Evolutionary conservation across 2,888 invertebrate species (phyloP).

Genomic region (Oscheius onirici): DNA sequence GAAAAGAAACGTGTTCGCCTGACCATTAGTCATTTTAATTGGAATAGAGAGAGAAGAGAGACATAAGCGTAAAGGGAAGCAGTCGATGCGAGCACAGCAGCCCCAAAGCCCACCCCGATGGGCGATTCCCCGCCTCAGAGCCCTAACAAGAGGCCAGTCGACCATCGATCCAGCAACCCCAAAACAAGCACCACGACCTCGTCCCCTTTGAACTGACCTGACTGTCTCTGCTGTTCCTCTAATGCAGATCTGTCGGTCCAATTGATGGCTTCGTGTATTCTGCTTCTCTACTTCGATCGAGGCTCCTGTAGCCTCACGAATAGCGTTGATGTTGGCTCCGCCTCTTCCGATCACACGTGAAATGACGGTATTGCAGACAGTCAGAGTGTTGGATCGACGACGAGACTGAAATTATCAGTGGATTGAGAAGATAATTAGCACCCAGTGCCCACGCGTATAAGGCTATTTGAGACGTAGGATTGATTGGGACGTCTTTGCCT

Average conservation of each 20-base stretch:
- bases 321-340: slow-evolving; percentile 96
- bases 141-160: slow-evolving; percentile 27
- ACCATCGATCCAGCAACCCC: slow-evolving; percentile 22
- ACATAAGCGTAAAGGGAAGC: background rate
- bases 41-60: background rate
- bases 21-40: background rate
- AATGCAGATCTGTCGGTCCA: slow-evolving; percentile 92
- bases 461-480: background rate
- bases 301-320: slow-evolving; percentile 93
- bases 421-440: background rate
- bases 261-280: slow-evolving; percentile 80
- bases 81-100: slow-evolving; percentile 22
- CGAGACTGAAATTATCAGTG: slow-evolving; percentile 24
- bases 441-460: background rate
- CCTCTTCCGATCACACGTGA: slow-evolving; percentile 96
- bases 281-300: slow-evolving; percentile 92
- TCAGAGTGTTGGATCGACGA: slow-evolving; percentile 82
- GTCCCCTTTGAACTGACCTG: slow-evolving; percentile 32
- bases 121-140: slow-evolving; percentile 17
- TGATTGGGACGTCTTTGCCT: background rate
- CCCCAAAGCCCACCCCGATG: slow-evolving; percentile 14
- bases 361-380: slow-evolving; percentile 91
- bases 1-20: background rate
- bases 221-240: slow-evolving; percentile 75
- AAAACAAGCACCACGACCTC: background rate